Base-by-base conservation (phyloP, 2,888 invertebrate genomes). In the Eristalinus aeneus region DNA sequence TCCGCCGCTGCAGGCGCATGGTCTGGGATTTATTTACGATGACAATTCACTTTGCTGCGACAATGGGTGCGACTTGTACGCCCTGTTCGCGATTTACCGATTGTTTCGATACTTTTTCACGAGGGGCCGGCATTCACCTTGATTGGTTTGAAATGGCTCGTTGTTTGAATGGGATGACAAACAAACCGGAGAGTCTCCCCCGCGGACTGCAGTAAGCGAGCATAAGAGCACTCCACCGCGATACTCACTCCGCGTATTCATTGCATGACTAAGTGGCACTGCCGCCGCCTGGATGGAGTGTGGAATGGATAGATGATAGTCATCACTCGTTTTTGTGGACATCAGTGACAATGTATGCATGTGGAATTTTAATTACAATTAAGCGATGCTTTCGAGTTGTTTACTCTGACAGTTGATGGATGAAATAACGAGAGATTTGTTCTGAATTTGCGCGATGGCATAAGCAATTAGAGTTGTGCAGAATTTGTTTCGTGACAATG, bases 291-390 rank as follows among this genome's bases (percentile, higher is more conserved):
- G 23, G 31, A 31, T 9, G n/a, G 12, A 56, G 6, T 69, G 23
- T 11, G 39, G 63, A 58, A 31, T 73, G 68, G 27, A 82, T 73
- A 58, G 11, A 73, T 22, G 60, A 27, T 27, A 27, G 27, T 27
- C 27, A 27, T 27, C 23, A 46, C 39, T 11, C 32, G 12, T 36
- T 36, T 56, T 22, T 65, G 56, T 76, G 32, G n/a, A 22, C 56
- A 75, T 39, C 54, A 10, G 36, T 53, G 58, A 64, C 78, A 69
- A 75, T 23, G 64, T 64, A 34, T 6, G 34, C 6, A 5, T 71
- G 10, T 36, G 81, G 71, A 76, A 82, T 84, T 84, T 79, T 60
- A 84, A 84, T 79, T 84, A 79, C 60, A 71, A 61, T 69, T 23
- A 32, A 83, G 31, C 63, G 20, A 22, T 34, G 32, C 23, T 58